These are phyloP conservation scores for Agrilus cyanescens DNA, from an alignment of 2,888 invertebrate genomes.

Conservation along the genomic window DNA sequence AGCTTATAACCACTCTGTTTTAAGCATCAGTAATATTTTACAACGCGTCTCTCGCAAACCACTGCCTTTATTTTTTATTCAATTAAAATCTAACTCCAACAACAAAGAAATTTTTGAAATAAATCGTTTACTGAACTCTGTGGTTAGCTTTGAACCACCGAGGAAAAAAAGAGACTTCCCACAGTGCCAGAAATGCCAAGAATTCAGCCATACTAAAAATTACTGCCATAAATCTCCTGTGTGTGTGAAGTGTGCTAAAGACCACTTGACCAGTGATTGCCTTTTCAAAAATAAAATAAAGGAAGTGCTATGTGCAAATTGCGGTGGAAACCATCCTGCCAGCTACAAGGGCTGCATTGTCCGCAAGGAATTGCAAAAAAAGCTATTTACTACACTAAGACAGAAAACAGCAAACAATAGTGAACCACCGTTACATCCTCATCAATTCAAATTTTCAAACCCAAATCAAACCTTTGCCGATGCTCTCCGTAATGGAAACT, in stretches of 20 bases:
- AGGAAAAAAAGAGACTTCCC: constrained; percentile 3
- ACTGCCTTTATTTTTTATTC: no score
- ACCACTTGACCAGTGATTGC: neutral
- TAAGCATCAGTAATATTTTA: constrained; percentile 1
- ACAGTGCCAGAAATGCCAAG: constrained; percentile 6
- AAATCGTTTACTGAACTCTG: constrained; percentile 2
- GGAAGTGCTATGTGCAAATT: neutral
- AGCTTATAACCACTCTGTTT: constrained; percentile 1
- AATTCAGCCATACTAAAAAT: constrained; percentile 2
- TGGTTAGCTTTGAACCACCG: constrained; percentile 3
- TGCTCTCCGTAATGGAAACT: neutral
- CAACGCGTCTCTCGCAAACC: neutral
- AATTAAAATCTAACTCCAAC: no score
- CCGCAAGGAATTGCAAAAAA: neutral
- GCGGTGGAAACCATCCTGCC: neutral
- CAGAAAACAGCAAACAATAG: neutral
- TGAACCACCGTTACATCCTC: neutral
- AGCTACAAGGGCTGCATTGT: constrained; percentile 1
- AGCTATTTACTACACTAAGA: neutral
- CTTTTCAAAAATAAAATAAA: neutral
- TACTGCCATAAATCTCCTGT: neutral
- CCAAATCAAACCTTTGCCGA: neutral
- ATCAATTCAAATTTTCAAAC: neutral
- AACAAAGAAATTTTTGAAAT: constrained; percentile 5
- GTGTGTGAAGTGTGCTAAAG: neutral